Evolutionary conservation across 2,797 vertebrate genomes (phyloP).

Genomic region (Enteromius fasciolatus): DNA sequence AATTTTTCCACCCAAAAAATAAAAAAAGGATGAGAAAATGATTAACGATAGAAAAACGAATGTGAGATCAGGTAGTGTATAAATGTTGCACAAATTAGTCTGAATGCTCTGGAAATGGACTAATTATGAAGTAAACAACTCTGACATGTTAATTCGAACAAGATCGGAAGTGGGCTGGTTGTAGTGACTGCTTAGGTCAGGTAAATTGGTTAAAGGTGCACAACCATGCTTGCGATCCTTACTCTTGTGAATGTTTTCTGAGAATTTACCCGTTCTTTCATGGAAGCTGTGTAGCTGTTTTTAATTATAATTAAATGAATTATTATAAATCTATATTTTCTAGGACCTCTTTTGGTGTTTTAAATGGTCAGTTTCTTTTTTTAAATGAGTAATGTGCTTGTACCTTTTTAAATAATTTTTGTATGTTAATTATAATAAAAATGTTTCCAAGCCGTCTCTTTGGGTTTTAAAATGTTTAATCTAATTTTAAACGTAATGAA

Average conservation of each 20-base stretch:
- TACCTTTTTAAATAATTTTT: not conserved
- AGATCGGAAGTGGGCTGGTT: constrained; percentile 21
- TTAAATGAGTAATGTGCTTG: not conserved
- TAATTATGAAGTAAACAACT: constrained; percentile 18
- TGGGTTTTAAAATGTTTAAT: not conserved
- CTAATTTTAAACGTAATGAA: not conserved
- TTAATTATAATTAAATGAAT: not conserved
- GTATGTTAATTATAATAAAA: not conserved
- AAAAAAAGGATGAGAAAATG: not conserved
- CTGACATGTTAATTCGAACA: not conserved
- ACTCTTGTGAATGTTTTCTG: not conserved
- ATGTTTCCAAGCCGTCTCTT: not conserved
- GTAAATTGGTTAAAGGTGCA: constrained; percentile 27
- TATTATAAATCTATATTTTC: not conserved
- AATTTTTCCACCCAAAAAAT: not conserved
- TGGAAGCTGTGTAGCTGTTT: not conserved
- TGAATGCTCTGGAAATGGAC: not conserved
- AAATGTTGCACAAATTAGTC: not conserved
- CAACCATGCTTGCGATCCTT: not conserved
- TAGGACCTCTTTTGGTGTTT: not conserved
- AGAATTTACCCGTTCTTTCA: not conserved
- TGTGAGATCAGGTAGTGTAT: not conserved
- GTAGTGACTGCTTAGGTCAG: constrained; percentile 1
- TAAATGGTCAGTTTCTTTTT: not conserved
- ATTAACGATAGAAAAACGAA: not conserved